Evolutionary conservation across 2,888 invertebrate species (phyloP), one percentile per base, ranked within the genome.

Genomic region (Corythucha ciliata): DNA sequence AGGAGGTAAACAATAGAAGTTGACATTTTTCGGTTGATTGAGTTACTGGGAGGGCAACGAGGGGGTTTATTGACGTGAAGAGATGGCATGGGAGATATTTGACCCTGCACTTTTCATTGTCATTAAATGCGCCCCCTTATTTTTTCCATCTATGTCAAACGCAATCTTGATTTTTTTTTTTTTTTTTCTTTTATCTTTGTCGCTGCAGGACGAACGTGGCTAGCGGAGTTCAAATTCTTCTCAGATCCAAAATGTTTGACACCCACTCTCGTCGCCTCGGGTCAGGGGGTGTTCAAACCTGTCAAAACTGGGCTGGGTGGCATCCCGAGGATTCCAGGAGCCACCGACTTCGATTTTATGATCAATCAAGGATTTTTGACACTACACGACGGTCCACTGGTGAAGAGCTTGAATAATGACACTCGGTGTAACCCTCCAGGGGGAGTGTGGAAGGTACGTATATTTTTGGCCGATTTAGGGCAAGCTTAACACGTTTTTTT

Each of bases 141-240:
- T n/a, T n/a, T n/a, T n/a, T n/a, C n/a, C n/a, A n/a, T n/a, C n/a
- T n/a, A n/a, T n/a, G n/a, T n/a, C n/a, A n/a, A n/a, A n/a, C n/a
- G n/a, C n/a, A n/a, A n/a, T n/a, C n/a, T n/a, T n/a, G n/a, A n/a
- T n/a, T n/a, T n/a, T n/a, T n/a, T n/a, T n/a, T n/a, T n/a, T n/a
- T n/a, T n/a, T n/a, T n/a, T n/a, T n/a, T n/a, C n/a, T n/a, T n/a
- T n/a, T n/a, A n/a, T n/a, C n/a, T n/a, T n/a, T n/a, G n/a, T n/a
- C n/a, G n/a, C n/a, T 48, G 14, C 48, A 57, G 57, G 57, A 7
- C 44, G 48, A n/a, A 68, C 68, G 2, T 76, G 76, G 75, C 65
- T 69, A 36, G 74, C 73, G 0, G 69, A 70, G 52, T 75, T 75
- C 59, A 70, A 70, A 56, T 75, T 75, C 64, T 76, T 69, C 63